A percentile compares a stretch with the other conserved stretches of the same genome.
Conservation (phyloP, 2,888 invertebrate genomes). For the Busseola fusca region DNA sequence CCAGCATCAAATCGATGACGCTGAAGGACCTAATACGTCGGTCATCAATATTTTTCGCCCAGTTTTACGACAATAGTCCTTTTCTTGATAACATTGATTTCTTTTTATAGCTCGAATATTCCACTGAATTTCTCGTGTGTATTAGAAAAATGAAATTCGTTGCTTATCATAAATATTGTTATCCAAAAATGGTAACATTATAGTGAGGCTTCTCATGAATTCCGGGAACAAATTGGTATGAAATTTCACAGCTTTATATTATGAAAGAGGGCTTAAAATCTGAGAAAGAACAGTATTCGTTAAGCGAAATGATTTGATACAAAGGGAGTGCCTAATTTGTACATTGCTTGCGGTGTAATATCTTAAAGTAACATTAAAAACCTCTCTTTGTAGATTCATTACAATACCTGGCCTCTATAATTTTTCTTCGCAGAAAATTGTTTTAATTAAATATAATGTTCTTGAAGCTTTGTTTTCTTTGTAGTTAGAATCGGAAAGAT, state of each 20-base stretch:
- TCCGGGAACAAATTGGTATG: conserved; percentile 14
- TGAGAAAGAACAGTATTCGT: conserved; percentile 23
- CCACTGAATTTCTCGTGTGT: conserved; percentile 29
- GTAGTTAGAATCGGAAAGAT: conserved; percentile 32
- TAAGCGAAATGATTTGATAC: conserved; percentile 33
- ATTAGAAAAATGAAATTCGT: conserved; percentile 32
- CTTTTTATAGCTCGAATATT: conserved; percentile 55
- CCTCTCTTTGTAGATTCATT: conserved; percentile 41
- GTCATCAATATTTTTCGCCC: conserved; percentile 65
- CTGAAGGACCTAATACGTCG: conserved; percentile 58
- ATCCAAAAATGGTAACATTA: conserved; percentile 15
- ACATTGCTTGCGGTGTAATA: conserved; percentile 35
- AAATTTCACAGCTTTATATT: conserved; percentile 25
- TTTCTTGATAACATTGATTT: conserved; percentile 62
- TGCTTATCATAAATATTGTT: conserved; percentile 17
- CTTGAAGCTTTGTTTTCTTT: conserved; percentile 41
- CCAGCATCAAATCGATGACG: conserved; percentile 58
- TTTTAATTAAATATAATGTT: conserved; percentile 48
- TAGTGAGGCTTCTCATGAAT: conserved; percentile 19
- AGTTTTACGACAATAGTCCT: conserved; percentile 60
- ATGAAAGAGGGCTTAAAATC: conserved; percentile 24
- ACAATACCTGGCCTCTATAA: conserved; percentile 31
- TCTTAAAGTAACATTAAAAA: conserved; percentile 30
- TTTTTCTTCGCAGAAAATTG: conserved; percentile 17
- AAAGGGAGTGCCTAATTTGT: conserved; percentile 29